Conservation (phyloP, 1,140 invertebrate genomes). For the Pantala flavescens region DNA sequence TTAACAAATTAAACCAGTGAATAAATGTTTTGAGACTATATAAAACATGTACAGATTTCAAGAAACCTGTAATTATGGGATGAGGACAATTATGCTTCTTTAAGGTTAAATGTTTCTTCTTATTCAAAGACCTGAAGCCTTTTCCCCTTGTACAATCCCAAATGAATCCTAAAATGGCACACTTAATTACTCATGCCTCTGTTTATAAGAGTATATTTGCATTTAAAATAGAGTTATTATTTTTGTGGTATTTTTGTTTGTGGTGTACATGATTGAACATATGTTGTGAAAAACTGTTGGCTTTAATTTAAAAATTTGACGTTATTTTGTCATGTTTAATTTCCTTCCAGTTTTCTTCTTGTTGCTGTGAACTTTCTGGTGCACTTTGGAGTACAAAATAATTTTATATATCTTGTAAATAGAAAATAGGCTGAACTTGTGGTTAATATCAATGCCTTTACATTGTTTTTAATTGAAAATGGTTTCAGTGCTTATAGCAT, state of each 20-base stretch:
- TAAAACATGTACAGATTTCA: neutral
- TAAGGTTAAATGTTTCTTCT: constrained; percentile 1
- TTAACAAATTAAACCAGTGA: neutral
- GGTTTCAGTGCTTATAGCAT: neutral
- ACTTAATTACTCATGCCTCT: constrained; percentile 9
- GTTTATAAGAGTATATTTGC: constrained; percentile 3
- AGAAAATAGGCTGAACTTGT: neutral
- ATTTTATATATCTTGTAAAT: constrained; percentile 9
- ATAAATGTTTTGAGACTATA: neutral
- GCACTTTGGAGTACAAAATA: constrained; percentile 9
- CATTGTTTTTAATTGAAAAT: neutral
- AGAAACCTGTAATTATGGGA: neutral
- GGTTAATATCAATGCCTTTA: neutral
- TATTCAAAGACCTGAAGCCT: constrained; percentile 1
- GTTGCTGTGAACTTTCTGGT: constrained; percentile 8
- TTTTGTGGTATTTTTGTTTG: neutral
- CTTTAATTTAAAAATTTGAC: constrained; percentile 8
- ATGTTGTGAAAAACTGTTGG: neutral
- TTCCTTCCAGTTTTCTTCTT: neutral
- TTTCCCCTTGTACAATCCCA: neutral
- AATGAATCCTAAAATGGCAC: constrained; percentile 9
- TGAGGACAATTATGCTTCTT: constrained; percentile 1
- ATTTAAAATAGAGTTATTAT: constrained; percentile 11
- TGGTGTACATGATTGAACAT: neutral
- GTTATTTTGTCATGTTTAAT: neutral